Evolutionary conservation across 1,140 invertebrate species (phyloP).

Genomic region (Pogonomyrmex barbatus): DNA sequence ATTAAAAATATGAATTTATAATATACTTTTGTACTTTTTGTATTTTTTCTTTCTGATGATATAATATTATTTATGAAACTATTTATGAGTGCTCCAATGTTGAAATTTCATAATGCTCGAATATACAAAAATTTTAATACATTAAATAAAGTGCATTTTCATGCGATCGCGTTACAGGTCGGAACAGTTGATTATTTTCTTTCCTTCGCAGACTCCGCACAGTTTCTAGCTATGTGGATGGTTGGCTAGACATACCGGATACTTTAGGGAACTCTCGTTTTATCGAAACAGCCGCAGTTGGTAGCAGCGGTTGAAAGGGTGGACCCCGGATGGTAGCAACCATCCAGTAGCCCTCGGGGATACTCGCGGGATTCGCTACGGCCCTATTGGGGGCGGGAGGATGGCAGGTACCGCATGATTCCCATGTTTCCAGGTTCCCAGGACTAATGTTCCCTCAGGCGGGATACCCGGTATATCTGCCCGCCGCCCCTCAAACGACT

Average conservation of each 20-base stretch:
- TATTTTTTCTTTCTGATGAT: neutral
- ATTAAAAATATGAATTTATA: neutral
- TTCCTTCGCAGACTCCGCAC: neutral
- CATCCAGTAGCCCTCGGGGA: constrained; percentile 66
- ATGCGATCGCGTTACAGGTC: neutral
- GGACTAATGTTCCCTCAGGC: constrained; percentile 78
- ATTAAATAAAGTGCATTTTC: neutral
- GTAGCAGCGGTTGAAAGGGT: constrained; percentile 63
- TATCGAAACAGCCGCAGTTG: constrained; percentile 63
- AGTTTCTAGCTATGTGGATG: constrained; percentile 1
- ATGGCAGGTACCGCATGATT: constrained; percentile 61
- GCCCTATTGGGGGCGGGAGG: constrained; percentile 43
- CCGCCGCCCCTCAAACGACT: constrained; percentile 48
- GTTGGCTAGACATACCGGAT: constrained; percentile 20
- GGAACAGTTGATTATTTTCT: constrained; percentile 10
- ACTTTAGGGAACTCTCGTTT: constrained; percentile 50
- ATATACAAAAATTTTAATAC: neutral
- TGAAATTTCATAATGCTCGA: neutral
- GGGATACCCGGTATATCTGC: constrained; percentile 67
- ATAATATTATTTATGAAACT: neutral
- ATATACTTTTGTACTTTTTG: neutral
- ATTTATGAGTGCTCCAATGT: neutral
- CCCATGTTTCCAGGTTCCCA: constrained; percentile 71
- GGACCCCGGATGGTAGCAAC: constrained; percentile 55
- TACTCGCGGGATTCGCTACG: constrained; percentile 63